These are phyloP conservation scores for Fundulus diaphanus DNA, from an alignment of 2,797 vertebrate species.

Conservation along the genomic window DNA sequence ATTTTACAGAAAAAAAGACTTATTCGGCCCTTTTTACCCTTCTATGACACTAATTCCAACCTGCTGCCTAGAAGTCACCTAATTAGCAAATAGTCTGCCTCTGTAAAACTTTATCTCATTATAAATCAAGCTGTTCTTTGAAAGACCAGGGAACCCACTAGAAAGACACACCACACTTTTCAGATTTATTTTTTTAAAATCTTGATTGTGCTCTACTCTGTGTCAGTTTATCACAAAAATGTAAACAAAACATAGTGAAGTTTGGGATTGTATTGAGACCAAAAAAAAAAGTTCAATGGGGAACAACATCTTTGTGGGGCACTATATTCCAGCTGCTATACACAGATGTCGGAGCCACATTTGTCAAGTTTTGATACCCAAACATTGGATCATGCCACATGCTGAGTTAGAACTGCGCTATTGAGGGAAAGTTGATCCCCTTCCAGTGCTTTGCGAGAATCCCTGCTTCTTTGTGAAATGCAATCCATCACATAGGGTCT, in stretches of 20 bases:
- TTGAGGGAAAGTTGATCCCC: conserved; percentile 50
- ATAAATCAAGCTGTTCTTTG: too few species aligned
- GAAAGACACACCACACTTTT: neutral
- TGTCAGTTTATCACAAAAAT: neutral
- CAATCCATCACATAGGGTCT: conserved; percentile 70
- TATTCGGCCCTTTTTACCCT: neutral
- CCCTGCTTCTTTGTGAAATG: conserved; percentile 65
- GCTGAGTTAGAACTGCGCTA: conserved; percentile 3
- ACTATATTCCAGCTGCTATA: conserved; percentile 4
- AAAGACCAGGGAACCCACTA: neutral
- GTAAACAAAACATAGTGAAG: neutral
- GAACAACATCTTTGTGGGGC: neutral
- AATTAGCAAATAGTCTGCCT: neutral
- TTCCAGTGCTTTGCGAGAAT: conserved; percentile 45
- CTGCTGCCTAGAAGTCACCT: neutral
- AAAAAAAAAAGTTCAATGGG: neutral
- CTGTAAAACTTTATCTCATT: neutral
- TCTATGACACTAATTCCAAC: neutral
- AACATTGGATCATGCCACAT: conserved; percentile 2
- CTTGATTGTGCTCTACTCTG: neutral
- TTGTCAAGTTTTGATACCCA: conserved; percentile 7
- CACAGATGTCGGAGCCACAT: conserved; percentile 3
- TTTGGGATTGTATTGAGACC: neutral
- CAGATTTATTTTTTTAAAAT: neutral
- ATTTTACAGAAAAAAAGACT: neutral